These are phyloP conservation scores for Brachyistius frenatus DNA, from an alignment of 2,113 vertebrate genomes.

Conservation along the genomic window DNA sequence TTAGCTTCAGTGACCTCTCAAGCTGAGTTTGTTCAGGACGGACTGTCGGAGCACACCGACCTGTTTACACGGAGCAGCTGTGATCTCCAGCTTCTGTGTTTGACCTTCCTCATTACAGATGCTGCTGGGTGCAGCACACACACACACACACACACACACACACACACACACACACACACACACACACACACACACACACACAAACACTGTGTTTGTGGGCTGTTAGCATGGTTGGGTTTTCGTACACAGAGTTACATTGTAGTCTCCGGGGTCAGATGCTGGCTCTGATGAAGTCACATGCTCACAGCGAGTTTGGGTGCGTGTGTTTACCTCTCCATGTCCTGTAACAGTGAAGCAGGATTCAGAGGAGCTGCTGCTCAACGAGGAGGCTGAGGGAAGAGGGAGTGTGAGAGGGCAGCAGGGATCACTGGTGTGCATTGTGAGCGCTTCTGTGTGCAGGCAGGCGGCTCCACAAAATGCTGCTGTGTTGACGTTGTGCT, in stretches of 20 bases:
- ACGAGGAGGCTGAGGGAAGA: slow-evolving; percentile 4
- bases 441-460: neutral
- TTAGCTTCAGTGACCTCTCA: neutral
- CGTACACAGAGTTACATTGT: slow-evolving; percentile 19
- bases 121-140: slow-evolving; percentile 1
- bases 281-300: slow-evolving; percentile 3
- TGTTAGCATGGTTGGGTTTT: neutral
- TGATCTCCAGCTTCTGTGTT: slow-evolving; percentile 23
- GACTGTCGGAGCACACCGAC: neutral
- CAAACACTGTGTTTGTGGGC: neutral
- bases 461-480: neutral
- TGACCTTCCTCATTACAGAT: slow-evolving; percentile 37
- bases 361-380: slow-evolving; percentile 16
- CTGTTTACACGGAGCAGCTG: slow-evolving; percentile 15
- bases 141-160: neutral
- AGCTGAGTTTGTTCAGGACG: neutral
- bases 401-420: neutral
- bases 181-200: slow-evolving; percentile 14
- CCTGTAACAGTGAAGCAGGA: too few relatives aligned
- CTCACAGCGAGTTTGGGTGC: neutral
- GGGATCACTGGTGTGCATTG: slow-evolving; percentile 24
- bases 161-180: too few relatives aligned
- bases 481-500: slow-evolving; percentile 31
- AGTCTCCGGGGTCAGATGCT: slow-evolving; percentile 24
- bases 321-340: slow-evolving; percentile 5